These are phyloP conservation scores for Criorhina ranunculi DNA, from an alignment of 2,888 invertebrate species.

Conservation along the genomic window DNA sequence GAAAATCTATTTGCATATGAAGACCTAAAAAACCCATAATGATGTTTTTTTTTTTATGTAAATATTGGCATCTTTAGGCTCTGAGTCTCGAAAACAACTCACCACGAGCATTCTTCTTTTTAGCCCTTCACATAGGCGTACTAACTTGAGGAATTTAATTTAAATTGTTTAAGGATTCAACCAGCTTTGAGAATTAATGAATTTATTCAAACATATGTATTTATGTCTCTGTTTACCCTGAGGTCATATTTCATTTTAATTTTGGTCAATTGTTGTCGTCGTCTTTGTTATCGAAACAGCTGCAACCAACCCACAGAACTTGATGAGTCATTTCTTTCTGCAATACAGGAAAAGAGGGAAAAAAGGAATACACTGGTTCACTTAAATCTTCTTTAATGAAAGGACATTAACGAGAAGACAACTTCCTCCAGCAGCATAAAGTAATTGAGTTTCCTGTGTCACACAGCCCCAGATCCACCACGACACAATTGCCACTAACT, in stretches of 20 bases:
- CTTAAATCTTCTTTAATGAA: constrained; percentile 35
- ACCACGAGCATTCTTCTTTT: neutral
- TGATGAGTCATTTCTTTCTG: constrained; percentile 46
- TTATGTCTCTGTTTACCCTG: constrained; percentile 31
- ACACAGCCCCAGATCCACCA: constrained; percentile 34
- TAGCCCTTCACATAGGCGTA: neutral
- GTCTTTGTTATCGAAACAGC: constrained; percentile 44
- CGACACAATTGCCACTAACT: constrained; percentile 46
- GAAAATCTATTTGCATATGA: constrained; percentile 14
- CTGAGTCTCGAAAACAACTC: neutral
- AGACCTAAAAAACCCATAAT: constrained; percentile 33
- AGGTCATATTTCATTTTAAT: constrained; percentile 59
- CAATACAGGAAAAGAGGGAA: constrained; percentile 18
- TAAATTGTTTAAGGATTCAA: neutral
- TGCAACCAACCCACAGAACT: constrained; percentile 18
- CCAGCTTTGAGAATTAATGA: constrained; percentile 24
- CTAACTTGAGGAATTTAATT: neutral
- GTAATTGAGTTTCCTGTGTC: constrained; percentile 70
- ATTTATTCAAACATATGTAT: constrained; percentile 48
- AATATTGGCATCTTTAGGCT: neutral
- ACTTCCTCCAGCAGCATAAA: constrained; percentile 39
- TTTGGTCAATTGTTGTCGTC: constrained; percentile 56
- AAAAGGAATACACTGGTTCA: constrained; percentile 7
- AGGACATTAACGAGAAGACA: constrained; percentile 54
- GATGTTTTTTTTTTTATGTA: neutral